phyloP scores from a whole-genome alignment of 2,113 vertebrate genomes.

The Malurus elegans region DNA sequence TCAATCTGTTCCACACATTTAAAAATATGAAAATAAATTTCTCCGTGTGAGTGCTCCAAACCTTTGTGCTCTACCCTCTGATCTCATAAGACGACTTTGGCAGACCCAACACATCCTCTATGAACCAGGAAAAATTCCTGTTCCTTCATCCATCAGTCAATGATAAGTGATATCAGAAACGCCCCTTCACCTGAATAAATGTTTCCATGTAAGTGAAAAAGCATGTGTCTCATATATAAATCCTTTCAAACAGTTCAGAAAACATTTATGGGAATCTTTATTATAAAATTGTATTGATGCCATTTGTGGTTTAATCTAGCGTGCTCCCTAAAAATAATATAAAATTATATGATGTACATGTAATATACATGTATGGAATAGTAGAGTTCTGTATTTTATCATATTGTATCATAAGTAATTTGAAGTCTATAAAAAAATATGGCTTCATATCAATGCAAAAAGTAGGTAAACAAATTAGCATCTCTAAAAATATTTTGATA shows the following conservation, averaged over 20 bases:
- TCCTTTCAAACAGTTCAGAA: background rate
- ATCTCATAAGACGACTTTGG: background rate
- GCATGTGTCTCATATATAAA: background rate
- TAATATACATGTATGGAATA: too few species aligned
- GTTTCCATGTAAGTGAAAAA: background rate
- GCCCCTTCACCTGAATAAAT: background rate
- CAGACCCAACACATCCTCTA: background rate
- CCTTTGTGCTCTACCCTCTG: background rate
- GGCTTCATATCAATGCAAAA: background rate
- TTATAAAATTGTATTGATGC: background rate
- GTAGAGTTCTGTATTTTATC: background rate
- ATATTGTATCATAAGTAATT: background rate
- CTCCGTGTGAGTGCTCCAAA: background rate
- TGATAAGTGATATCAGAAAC: background rate
- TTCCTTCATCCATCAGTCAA: background rate
- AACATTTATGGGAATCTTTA: background rate
- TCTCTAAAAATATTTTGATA: background rate
- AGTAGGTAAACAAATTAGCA: background rate
- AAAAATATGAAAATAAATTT: background rate
- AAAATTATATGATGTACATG: background rate
- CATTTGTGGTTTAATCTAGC: background rate
- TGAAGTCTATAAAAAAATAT: background rate
- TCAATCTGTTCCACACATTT: background rate
- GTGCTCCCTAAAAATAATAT: background rate
- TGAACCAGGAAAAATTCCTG: background rate